Evolutionary conservation across 2,113 vertebrate species (phyloP), one percentile per base, ranked within the genome.

Genomic region (Plestiodon gilberti): DNA sequence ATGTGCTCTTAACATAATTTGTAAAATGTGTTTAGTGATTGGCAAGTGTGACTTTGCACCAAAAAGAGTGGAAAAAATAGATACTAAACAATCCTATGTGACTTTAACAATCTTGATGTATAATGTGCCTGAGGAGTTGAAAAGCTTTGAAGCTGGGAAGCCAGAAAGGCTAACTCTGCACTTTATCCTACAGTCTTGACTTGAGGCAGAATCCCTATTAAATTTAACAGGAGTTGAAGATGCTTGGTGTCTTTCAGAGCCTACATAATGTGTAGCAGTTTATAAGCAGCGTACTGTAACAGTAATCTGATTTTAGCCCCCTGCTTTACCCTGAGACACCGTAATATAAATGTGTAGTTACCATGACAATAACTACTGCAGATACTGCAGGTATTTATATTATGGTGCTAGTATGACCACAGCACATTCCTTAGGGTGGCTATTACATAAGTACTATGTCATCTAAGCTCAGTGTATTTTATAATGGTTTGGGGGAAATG

Each of bases 321-420:
- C 28, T 74, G 1, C 57, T 89, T 90, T 89, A 61, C 35, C 61
- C 55, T 62, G 48, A 87, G 87, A 70, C 35, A 91, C 77, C 76
- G 62, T 43, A 20, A 13, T 81, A 15, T 48, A 73, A 64, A 71
- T 76, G 25, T 73, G 30, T 48, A 61, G 86, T 89, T 94, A 86
- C 91, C 87, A 90, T 88, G 91, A 75, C 88, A 91, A 78, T 64
- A 87, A 81, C 87, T 85, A 81, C 87, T 85, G 90, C 75, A 64
- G 65, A 67, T 85, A 2, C 8, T 23, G 17, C 78, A 67, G 83
- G 6, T 78, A 8, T 88, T 55, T 73, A 14, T 93, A 76, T n/a
- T 64, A 18, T 73, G 87, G 17, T n/a, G 69, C 6, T 65, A 79
- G 69, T 67, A 74, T 55, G 1, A 79, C 82, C 84, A 83, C n/a